These are phyloP conservation scores for Periphyllus acericola DNA, from an alignment of 2,888 invertebrate genomes.

Conservation along the genomic window DNA sequence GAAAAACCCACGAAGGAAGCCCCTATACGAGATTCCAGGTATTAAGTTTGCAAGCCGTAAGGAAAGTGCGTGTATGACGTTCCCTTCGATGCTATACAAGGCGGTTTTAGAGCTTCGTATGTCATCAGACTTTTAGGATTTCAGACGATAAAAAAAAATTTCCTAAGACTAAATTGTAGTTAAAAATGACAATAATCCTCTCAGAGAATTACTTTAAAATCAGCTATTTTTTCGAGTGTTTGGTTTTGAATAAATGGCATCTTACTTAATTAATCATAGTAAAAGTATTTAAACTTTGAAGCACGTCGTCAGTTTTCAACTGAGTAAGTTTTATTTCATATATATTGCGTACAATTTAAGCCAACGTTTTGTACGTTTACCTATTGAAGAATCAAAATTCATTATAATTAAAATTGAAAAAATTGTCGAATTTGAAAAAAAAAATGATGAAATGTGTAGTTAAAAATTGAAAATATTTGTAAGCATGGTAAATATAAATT, in stretches of 20 bases:
- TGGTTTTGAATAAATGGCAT: neutral
- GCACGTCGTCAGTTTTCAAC: too few species aligned
- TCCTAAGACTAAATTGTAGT: neutral
- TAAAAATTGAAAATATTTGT: too few species aligned
- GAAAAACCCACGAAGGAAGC: conserved; percentile 51
- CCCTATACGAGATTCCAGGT: conserved; percentile 46
- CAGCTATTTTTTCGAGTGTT: neutral
- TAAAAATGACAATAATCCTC: neutral
- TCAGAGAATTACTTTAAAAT: neutral
- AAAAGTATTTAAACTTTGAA: too few species aligned
- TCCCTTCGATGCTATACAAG: neutral
- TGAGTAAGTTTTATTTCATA: too few species aligned
- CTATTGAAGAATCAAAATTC: too few species aligned
- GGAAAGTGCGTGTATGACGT: conserved; percentile 30
- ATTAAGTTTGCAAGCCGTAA: conserved; percentile 48
- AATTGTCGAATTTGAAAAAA: too few species aligned
- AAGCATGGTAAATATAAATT: too few species aligned
- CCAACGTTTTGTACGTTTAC: too few species aligned
- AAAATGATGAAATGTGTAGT: too few species aligned
- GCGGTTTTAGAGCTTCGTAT: conserved; percentile 50
- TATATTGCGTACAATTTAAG: too few species aligned
- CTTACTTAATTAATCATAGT: neutral
- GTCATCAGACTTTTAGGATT: conserved; percentile 49
- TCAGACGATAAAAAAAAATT: conserved; percentile 13
- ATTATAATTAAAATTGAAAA: too few species aligned